phyloP scores from a whole-genome alignment of 2,888 invertebrate genomes.

The Tanaodytes sp. region DNA sequence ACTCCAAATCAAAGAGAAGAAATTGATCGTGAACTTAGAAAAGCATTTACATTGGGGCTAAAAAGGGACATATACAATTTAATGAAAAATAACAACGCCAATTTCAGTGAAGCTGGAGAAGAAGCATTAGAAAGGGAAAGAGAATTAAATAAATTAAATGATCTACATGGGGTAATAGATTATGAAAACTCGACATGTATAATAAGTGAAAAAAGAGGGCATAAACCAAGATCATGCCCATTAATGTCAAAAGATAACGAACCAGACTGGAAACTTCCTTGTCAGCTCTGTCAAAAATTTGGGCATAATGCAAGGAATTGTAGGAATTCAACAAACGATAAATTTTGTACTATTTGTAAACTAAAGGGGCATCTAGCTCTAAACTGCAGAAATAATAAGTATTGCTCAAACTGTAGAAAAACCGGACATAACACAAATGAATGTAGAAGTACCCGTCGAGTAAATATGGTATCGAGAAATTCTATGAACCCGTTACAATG shows the following conservation, averaged over 20 bases:
- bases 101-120: background rate
- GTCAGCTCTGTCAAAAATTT: background rate
- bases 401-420: background rate
- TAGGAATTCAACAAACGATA: background rate
- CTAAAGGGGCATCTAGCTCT: background rate
- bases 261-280: background rate
- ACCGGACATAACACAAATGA: background rate
- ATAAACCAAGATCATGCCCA: slow-evolving; percentile 14
- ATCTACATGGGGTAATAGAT: background rate
- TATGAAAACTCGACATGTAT: background rate
- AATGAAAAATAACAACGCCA: background rate
- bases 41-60: background rate
- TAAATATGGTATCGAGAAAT: too few relatives aligned
- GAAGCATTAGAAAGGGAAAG: slow-evolving; percentile 4
- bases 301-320: background rate
- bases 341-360: background rate
- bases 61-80: background rate
- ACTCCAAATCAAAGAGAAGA: background rate
- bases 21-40: slow-evolving; percentile 2
- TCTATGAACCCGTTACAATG: too few relatives aligned
- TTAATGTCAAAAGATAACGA: background rate
- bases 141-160: background rate
- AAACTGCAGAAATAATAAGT: background rate
- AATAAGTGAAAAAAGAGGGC: slow-evolving; percentile 1
- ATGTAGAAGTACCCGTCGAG: slow-evolving; percentile 6